Base-by-base conservation (phyloP, 37 sponge, comb jelly and placozoan species). In the Mnemiopsis leidyi region DNA sequence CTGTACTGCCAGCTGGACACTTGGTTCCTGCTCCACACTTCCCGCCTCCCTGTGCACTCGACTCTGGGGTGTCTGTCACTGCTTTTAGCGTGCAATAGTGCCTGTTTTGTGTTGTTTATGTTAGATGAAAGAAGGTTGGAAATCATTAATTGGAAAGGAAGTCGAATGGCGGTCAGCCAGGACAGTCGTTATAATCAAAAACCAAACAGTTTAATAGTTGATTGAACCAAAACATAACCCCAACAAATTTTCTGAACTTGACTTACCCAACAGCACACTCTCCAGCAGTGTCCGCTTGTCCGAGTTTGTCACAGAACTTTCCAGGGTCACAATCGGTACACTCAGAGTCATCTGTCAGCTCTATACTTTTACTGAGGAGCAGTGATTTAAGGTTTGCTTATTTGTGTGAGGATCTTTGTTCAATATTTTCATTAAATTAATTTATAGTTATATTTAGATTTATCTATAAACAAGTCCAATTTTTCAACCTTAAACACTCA, bases 251-350 rank as follows among this genome's bases (percentile, higher is more conserved):
- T n/a, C n/a, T n/a, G n/a, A n/a, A n/a, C n/a, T n/a, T n/a, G n/a
- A 92, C 92, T 92, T n/a, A 92, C 69, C 92, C 92, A 1, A n/a
- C 69, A 9, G 61, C 36, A 48, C 69, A 67, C 1, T n/a, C 16
- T 35, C 92, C 94, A 25, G 92, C 68, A 16, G 94, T 93, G 28
- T 36, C 24, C 0, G 92, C 18, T 32, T 38, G 48, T 18, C 94
- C 94, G 3, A 23, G 18, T 7, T 7, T 69, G 9, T 93, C 92
- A 34, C 94, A 94, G 61, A 68, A 94, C 75, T 67, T 26, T 13
- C 94, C 94, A 13, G 25, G 69, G 29, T 29, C 93, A 69, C 94
- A 94, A 30, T 23, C 0, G 23, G 76, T 75, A 93, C 94, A 94
- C 18, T 94, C 92, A 5, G 5, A 24, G 3, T 23, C 73, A 34